These are phyloP conservation scores for Oligia strigilis DNA, from an alignment of 2,888 invertebrate genomes.

Conservation along the genomic window DNA sequence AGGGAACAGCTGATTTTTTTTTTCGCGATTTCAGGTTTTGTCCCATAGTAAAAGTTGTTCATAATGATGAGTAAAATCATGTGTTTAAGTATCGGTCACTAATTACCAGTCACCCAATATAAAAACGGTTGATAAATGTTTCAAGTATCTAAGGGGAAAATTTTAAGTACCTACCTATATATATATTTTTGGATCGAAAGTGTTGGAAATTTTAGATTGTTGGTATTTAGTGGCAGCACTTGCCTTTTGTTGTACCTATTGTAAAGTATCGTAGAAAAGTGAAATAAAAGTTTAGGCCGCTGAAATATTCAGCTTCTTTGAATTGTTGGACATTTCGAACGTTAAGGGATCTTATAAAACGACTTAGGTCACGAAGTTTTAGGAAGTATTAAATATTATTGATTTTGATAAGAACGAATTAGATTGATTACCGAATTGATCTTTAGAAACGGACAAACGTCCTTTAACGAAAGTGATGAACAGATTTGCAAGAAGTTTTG, in stretches of 20 bases:
- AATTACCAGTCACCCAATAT: no score
- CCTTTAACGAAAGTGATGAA: neutral
- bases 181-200: conserved; percentile 48
- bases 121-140: conserved; percentile 14
- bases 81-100: no score
- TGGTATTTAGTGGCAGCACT: conserved; percentile 20
- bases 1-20: no score
- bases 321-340: conserved; percentile 39
- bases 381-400: conserved; percentile 41
- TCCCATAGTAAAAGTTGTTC: no score
- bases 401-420: conserved; percentile 36
- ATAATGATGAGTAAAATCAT: no score
- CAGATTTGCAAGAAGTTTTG: neutral
- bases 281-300: conserved; percentile 5
- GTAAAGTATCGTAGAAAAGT: neutral
- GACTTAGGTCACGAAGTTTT: conserved; percentile 8
- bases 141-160: neutral
- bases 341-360: conserved; percentile 10
- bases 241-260: conserved; percentile 17
- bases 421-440: conserved; percentile 11
- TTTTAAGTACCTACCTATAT: neutral
- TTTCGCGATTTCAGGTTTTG: no score
- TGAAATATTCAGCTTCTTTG: conserved; percentile 11
- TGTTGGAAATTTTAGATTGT: conserved; percentile 36
- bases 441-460: conserved; percentile 3